These are phyloP conservation scores for Notospermus geniculatus DNA, from an alignment of 1,140 invertebrate genomes.

Conservation along the genomic window DNA sequence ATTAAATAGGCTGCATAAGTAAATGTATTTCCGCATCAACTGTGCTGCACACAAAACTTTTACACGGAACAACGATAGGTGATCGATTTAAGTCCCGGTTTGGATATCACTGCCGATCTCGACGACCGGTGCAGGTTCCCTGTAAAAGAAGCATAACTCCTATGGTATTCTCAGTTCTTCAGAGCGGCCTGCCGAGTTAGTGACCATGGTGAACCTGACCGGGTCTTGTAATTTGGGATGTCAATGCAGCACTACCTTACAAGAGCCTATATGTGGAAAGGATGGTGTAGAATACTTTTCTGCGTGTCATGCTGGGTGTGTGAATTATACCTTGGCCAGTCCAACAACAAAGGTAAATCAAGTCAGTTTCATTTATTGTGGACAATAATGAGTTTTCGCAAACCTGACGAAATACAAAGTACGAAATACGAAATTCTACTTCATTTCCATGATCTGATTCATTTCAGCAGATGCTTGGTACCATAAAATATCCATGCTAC, in stretches of 20 bases:
- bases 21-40: too few species aligned
- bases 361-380: not conserved
- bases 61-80: conserved; percentile 45
- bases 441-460: too few species aligned
- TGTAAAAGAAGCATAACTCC: not conserved
- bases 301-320: conserved; percentile 90
- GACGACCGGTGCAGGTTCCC: not conserved
- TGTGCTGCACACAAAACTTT: not conserved
- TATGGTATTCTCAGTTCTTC: not conserved
- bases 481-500: too few species aligned
- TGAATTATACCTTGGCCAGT: not conserved
- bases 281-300: conserved; percentile 81
- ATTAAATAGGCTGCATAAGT: too few species aligned
- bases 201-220: conserved; percentile 53
- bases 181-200: not conserved
- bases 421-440: too few species aligned
- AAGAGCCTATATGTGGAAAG: conserved; percentile 55
- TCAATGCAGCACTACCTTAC: conserved; percentile 77
- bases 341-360: conserved; percentile 10
- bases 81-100: not conserved
- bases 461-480: too few species aligned
- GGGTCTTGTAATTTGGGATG: conserved; percentile 88
- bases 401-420: too few species aligned
- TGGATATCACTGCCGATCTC: not conserved
- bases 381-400: too few species aligned